Percentiles rank a stretch among this genome's conserved stretches.
These are phyloP conservation scores for Ceyx cyanopectus DNA, from an alignment of 2,113 vertebrate species.

Conservation along the genomic window DNA sequence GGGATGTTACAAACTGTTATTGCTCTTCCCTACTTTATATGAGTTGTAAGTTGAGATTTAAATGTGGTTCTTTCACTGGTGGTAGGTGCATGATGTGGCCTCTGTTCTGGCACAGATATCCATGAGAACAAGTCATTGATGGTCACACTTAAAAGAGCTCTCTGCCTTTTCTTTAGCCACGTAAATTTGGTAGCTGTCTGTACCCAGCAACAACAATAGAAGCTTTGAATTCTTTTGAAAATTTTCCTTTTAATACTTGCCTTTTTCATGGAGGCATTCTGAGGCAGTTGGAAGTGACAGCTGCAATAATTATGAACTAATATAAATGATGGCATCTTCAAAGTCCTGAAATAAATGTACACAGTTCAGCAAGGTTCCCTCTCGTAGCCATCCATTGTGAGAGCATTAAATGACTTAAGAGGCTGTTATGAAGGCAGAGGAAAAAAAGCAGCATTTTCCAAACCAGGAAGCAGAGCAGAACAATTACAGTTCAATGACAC, in stretches of 20 bases:
- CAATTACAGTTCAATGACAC: constrained; percentile 56
- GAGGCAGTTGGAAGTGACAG: constrained; percentile 1
- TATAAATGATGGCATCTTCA: constrained; percentile 45
- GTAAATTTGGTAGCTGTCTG: neutral
- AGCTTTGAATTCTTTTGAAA: constrained; percentile 1
- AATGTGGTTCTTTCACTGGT: neutral
- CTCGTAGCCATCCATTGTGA: constrained; percentile 6
- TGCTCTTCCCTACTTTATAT: neutral
- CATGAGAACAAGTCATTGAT: neutral
- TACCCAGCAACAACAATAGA: neutral
- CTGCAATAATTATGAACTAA: constrained; percentile 28
- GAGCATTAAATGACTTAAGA: constrained; percentile 53
- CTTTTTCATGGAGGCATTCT: neutral
- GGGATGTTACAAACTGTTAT: neutral
- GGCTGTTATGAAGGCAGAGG: constrained; percentile 33
- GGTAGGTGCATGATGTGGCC: neutral
- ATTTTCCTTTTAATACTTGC: constrained; percentile 12
- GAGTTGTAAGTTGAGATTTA: neutral
- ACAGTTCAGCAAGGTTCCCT: constrained; percentile 20
- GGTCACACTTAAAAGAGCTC: neutral
- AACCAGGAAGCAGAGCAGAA: constrained; percentile 63
- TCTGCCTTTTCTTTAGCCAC: neutral
- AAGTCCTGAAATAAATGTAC: constrained; percentile 27
- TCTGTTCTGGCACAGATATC: neutral
- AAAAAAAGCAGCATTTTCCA: constrained; percentile 54